Percentiles rank a stretch among this genome's conserved stretches.
phyloP scores from a whole-genome alignment of 2,113 vertebrate species.

The Passer domesticus region DNA sequence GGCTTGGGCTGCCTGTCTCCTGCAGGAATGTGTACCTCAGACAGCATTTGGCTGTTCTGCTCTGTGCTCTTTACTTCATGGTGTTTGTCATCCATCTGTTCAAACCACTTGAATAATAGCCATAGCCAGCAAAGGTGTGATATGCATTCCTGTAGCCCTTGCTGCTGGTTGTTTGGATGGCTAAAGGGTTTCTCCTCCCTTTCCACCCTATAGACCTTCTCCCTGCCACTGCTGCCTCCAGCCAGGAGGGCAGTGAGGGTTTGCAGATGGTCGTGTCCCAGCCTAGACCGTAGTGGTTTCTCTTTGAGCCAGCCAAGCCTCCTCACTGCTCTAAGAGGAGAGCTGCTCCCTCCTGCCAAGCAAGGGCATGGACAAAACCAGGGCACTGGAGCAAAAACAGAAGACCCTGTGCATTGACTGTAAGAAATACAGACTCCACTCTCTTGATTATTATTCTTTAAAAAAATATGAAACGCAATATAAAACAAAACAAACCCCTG shows the following conservation, averaged over 20 bases:
- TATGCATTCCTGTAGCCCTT: not conserved
- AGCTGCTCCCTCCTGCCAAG: not conserved
- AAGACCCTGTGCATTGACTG: not conserved
- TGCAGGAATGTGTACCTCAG: not conserved
- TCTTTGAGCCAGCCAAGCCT: not conserved
- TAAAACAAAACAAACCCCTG: not conserved
- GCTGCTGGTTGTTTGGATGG: not conserved
- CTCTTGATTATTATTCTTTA: not conserved
- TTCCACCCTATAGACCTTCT: not conserved
- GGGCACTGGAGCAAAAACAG: not conserved
- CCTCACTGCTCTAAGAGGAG: not conserved
- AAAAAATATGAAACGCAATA: not conserved
- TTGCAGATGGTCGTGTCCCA: not conserved
- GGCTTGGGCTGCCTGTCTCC: not conserved
- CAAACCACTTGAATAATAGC: not conserved
- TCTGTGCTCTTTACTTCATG: not conserved
- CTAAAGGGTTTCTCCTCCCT: not conserved
- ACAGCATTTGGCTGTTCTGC: not conserved
- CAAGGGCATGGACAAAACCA: not conserved
- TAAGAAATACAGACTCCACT: not conserved
- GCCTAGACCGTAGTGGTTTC: rapidly evolving
- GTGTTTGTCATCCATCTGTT: not conserved
- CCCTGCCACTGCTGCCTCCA: not conserved
- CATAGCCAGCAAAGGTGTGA: not conserved
- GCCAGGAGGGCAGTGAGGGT: not conserved